Evolutionary conservation across 1,140 invertebrate species (phyloP).

Genomic region (Potamilus streckersoni): DNA sequence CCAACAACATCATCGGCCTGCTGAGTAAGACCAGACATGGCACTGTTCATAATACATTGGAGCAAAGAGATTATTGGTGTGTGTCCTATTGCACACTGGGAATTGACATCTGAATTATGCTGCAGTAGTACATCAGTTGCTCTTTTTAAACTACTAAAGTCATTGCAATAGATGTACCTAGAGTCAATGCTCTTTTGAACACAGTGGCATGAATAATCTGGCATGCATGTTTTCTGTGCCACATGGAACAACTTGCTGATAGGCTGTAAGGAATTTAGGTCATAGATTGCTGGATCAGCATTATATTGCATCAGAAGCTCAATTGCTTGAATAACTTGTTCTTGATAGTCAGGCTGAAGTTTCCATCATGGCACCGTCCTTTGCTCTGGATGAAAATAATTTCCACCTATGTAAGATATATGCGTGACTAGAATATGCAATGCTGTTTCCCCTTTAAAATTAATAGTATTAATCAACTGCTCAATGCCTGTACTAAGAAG

Average conservation of each 20-base stretch:
- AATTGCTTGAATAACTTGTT: constrained; percentile 54
- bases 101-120: constrained; percentile 47
- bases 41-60: constrained; percentile 52
- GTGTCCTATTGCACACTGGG: constrained; percentile 52
- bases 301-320: constrained; percentile 57
- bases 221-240: constrained; percentile 46
- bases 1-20: constrained; percentile 40
- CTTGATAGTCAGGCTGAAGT: constrained; percentile 56
- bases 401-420: constrained; percentile 57
- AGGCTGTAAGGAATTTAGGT: constrained; percentile 48
- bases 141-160: constrained; percentile 42
- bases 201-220: constrained; percentile 35
- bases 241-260: constrained; percentile 60
- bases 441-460: constrained; percentile 55
- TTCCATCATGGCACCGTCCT: constrained; percentile 25
- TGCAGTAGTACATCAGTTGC: constrained; percentile 50
- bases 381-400: constrained; percentile 44
- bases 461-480: constrained; percentile 55
- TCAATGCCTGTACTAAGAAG: constrained; percentile 62
- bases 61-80: constrained; percentile 55
- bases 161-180: constrained; percentile 53
- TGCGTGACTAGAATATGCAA: constrained; percentile 60
- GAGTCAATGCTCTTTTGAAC: constrained; percentile 46
- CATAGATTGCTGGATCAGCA: constrained; percentile 53
- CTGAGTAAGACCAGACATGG: constrained; percentile 35